A percentile compares a stretch with the other conserved stretches of the same genome.
phyloP scores from a whole-genome alignment of 2,113 vertebrate species.

The Pandion haliaetus region DNA sequence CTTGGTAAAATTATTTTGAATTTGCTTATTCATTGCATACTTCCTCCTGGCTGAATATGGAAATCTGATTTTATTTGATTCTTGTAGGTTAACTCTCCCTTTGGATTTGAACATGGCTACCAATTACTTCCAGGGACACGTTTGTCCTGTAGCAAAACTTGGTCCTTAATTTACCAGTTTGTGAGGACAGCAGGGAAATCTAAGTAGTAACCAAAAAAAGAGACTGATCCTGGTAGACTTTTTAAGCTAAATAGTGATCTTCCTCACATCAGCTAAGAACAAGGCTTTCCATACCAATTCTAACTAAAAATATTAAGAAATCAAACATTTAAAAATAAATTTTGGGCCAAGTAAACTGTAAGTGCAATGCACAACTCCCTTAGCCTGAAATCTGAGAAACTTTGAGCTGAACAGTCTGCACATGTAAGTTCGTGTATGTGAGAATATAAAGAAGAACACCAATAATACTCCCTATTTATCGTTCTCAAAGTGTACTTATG shows the following conservation, averaged over 20 bases:
- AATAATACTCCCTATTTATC: not conserved
- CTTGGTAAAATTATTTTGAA: not conserved
- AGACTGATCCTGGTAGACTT: not conserved
- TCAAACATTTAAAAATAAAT: not conserved
- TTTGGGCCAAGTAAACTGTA: not conserved
- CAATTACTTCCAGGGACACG: not conserved
- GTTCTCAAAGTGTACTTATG: not conserved
- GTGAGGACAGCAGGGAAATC: not conserved
- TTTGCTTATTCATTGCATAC: not conserved
- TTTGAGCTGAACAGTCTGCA: not conserved
- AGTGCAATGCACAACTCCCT: not conserved
- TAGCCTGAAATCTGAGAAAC: not conserved
- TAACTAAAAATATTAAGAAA: not conserved
- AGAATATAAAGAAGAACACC: not conserved
- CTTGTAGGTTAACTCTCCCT: not conserved
- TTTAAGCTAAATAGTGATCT: not conserved
- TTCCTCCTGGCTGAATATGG: not conserved
- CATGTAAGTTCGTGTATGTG: not conserved
- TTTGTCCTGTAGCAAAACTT: not conserved
- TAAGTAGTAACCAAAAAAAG: not conserved
- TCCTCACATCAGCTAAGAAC: not conserved
- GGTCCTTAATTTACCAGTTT: not conserved
- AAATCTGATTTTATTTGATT: not conserved
- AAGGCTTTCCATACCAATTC: not conserved
- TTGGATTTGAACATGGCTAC: not conserved